phyloP scores from a whole-genome alignment of 2,797 vertebrate genomes.

The Crax fasciolata region DNA sequence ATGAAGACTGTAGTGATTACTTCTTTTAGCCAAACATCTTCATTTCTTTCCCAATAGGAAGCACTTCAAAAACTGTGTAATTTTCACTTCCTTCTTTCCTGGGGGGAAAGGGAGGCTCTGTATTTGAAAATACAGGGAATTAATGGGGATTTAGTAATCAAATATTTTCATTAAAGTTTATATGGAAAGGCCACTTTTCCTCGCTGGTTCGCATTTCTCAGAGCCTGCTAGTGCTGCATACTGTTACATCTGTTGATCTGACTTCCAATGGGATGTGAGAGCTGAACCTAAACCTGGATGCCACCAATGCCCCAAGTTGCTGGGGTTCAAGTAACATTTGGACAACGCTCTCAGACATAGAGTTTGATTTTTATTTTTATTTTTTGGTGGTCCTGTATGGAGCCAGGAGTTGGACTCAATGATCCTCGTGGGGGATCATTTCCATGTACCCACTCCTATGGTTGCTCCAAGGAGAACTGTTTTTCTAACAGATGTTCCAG shows the following conservation, averaged over 20 bases:
- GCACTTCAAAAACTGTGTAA: not conserved
- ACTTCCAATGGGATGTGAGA: not conserved
- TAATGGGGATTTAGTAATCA: not conserved
- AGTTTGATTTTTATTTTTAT: no score
- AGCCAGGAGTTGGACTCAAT: no score
- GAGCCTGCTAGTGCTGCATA: not conserved
- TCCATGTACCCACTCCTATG: rapidly evolving
- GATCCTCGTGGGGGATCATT: no score
- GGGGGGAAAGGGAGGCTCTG: not conserved
- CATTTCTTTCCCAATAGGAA: not conserved
- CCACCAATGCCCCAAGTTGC: rapidly evolving
- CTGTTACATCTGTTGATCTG: not conserved
- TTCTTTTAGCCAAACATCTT: not conserved
- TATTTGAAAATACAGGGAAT: not conserved
- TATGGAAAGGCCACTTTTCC: not conserved
- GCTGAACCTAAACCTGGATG: not conserved
- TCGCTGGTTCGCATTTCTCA: not conserved
- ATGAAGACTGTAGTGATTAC: not conserved
- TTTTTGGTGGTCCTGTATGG: no score
- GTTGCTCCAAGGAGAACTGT: not conserved
- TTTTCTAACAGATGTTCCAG: not conserved
- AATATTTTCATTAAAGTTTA: not conserved
- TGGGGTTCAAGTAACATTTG: no score
- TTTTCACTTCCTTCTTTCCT: not conserved
- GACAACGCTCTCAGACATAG: no score